Evolutionary conservation across 23 tunicate genomes (phyloP), one percentile per base, ranked within the genome.

Genomic region (Botrylloides violaceus): DNA sequence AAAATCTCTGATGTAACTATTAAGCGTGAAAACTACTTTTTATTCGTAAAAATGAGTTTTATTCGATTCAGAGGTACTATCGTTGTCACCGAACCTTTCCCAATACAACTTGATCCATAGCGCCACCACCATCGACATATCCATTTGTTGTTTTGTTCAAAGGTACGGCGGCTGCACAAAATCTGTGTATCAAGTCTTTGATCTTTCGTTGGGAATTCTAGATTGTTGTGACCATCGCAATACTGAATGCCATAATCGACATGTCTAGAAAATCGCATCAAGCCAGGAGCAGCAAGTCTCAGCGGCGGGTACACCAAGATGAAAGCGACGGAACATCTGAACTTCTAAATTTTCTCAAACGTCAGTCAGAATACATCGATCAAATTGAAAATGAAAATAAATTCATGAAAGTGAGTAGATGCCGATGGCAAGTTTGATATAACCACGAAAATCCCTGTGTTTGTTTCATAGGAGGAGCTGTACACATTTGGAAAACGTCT

Each of bases 321-420:
- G 70, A 63, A 4, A 64, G 33, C 5, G 74, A 68, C 47, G 58
- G 58, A 7, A 43, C 56, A 4, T 19, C 24, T 4, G 74, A 68
- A 43, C 20, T 68, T 37, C 58, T 83, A 48, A 33, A 61, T 9
- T 22, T 83, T 22, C 20, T 83, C 36, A 29, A 74, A 0, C 80
- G 71, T 35, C 90, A 83, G 33, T 50, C 71, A 29, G 73, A 77
- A 36, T 83, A 83, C 49, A 71, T 83, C 63, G 82, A 83, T 50
- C 82, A 83, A 9, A 55, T 83, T 2, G 81, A 83, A 58, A 77
- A 77, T 34, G 90, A 76, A 62, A 83, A 83, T 43, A 31, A 34
- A 26, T 23, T 60, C 29, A 61, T 80, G 15, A 75, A 47, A 29
- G 72, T 65, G 19, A 65, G 73, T 29, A 28, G 4, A 1, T 1